Base-by-base conservation (phyloP, 2,888 invertebrate genomes). In the Aproaerema taeniolella region DNA sequence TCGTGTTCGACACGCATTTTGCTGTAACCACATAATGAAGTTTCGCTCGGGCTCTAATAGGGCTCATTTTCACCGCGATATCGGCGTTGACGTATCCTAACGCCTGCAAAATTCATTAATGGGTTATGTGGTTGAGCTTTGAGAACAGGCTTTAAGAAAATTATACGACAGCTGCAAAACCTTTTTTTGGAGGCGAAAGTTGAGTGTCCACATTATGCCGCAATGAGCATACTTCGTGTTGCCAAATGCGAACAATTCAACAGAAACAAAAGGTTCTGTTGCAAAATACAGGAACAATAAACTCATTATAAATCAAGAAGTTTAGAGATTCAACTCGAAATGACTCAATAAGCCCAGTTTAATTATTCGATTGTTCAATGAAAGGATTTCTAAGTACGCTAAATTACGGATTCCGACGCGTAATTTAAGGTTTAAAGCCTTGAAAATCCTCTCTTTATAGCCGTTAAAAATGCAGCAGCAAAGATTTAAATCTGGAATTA, bases 21-120 rank as follows among this genome's bases (percentile, higher is more conserved):
- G 56, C 54, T 61, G 61, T 66, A 71, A 76, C 80, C 78, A 59
- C 77, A 67, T 80, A 81, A 82, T 78, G 67, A 73, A 72, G 73
- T 80, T 78, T 73, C 65, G 65, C 66, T 61, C 48, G 59, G 63
- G 61, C 62, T 56, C 58, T 77, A 76, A 79, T 78, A 67, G 67
- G 62, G 56, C 68, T 72, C 69, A 74, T 79, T 82, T 81, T 71
- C 74, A 63, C 65, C 52, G 62, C 59, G 64, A 64, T 68, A 70
- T 61, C 55, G 5, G 52, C 63, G 63, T 65, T 58, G 57, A 60
- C 60, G 55, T 48, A 51, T 52, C 47, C 43, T n/a, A 49, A 54
- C 56, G 58, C 62, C 58, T 53, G 60, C 61, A 47, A 70, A 73
- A 72, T 65, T 67, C 61, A 67, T 67, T 67, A 67, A 55, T 57